A percentile compares a stretch with the other conserved stretches of the same genome.
Evolutionary conservation across 2,113 vertebrate genomes (phyloP).

Genomic region (Atrichornis clamosus): DNA sequence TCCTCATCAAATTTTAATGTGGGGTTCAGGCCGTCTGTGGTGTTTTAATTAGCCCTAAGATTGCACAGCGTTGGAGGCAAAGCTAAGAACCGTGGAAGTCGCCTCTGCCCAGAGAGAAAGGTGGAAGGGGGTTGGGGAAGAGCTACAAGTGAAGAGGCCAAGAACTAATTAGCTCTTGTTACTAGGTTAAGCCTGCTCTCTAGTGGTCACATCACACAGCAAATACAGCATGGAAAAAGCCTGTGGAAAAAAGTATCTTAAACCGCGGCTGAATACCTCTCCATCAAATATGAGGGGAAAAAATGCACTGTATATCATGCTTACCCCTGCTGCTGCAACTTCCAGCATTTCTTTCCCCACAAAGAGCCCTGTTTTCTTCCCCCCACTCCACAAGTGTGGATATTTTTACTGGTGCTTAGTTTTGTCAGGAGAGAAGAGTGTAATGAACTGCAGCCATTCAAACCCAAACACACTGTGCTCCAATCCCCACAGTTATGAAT

Average conservation of each 20-base stretch:
- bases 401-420: background rate
- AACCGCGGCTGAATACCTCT: background rate
- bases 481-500: background rate
- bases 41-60: slow-evolving; percentile 86
- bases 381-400: background rate
- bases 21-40: slow-evolving; percentile 72
- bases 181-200: slow-evolving; percentile 72
- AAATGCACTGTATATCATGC: background rate
- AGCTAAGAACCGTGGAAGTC: slow-evolving; percentile 60
- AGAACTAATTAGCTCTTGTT: slow-evolving; percentile 47
- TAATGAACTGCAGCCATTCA: background rate
- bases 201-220: slow-evolving; percentile 61
- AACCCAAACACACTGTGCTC: background rate
- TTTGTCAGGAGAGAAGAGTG: background rate
- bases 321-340: background rate
- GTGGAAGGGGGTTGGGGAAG: slow-evolving; percentile 3
- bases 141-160: slow-evolving; percentile 38
- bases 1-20: slow-evolving; percentile 79
- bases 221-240: background rate
- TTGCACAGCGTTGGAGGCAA: slow-evolving; percentile 71
- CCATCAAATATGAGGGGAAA: background rate
- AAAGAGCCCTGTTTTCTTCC: background rate
- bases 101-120: slow-evolving; percentile 20
- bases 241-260: background rate
- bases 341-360: background rate